Percentiles rank a stretch among this genome's conserved stretches.
Evolutionary conservation across 1,140 invertebrate species (phyloP).

Genomic region (Drosophila rufa): DNA sequence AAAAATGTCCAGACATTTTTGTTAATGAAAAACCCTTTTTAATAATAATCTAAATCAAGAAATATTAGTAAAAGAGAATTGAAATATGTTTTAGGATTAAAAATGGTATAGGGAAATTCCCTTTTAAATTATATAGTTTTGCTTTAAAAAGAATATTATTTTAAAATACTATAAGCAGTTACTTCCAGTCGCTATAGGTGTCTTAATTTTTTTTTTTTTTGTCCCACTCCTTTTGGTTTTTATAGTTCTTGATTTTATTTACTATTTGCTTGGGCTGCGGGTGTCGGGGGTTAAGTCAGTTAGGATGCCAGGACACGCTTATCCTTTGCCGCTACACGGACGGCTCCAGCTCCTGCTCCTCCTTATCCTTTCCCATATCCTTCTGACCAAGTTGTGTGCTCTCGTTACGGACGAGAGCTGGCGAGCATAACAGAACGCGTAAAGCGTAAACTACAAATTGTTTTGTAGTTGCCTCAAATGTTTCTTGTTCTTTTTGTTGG

Average conservation of each 20-base stretch:
- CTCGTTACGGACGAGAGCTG: slow-evolving; percentile 23
- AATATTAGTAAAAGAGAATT: too few relatives aligned
- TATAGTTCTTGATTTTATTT: slow-evolving; percentile 79
- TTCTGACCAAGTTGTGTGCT: slow-evolving; percentile 18
- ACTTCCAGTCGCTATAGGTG: too few relatives aligned
- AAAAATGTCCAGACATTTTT: too few relatives aligned
- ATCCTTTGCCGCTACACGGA: slow-evolving; percentile 15
- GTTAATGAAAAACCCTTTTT: too few relatives aligned
- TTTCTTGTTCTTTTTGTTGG: slow-evolving; percentile 42
- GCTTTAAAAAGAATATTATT: too few relatives aligned
- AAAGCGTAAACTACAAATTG: slow-evolving; percentile 80
- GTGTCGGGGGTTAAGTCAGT: slow-evolving; percentile 26
- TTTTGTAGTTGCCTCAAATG: slow-evolving; percentile 60
- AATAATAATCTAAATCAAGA: too few relatives aligned
- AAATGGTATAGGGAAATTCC: too few relatives aligned
- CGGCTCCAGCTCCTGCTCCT: not conserved
- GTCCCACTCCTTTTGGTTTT: slow-evolving; percentile 19
- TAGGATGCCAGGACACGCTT: slow-evolving; percentile 46
- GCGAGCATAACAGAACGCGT: slow-evolving; percentile 53
- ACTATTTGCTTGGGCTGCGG: slow-evolving; percentile 63
- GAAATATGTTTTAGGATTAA: too few relatives aligned
- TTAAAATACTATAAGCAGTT: not conserved
- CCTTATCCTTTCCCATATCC: slow-evolving; percentile 1
- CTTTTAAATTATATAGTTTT: too few relatives aligned
- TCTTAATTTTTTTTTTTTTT: not conserved